phyloP scores from a whole-genome alignment of 2,888 invertebrate species.

The Lissonota sp. region DNA sequence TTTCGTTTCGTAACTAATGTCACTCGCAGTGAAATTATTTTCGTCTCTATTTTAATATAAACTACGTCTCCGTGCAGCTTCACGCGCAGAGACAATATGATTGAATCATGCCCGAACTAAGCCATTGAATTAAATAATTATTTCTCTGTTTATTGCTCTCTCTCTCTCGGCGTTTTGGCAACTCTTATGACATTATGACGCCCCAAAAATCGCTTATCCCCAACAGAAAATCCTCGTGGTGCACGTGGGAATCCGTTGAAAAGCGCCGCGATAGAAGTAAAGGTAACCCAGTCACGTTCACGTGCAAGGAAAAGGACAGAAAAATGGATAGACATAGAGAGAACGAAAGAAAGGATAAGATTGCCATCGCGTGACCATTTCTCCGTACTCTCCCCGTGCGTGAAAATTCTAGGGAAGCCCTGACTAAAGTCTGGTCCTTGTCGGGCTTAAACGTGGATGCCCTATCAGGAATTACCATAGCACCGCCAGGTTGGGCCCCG shows the following conservation, averaged over 20 bases:
- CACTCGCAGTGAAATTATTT: constrained; percentile 4
- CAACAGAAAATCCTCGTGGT: constrained; percentile 7
- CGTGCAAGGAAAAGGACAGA: neutral
- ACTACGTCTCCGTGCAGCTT: neutral
- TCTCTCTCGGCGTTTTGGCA: neutral
- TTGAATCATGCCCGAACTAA: neutral
- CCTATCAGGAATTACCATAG: too few relatives aligned
- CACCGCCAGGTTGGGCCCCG: too few relatives aligned
- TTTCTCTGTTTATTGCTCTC: neutral
- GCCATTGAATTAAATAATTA: neutral
- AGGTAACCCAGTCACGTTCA: constrained; percentile 41
- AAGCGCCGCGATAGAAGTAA: constrained; percentile 8
- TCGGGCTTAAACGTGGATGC: too few relatives aligned
- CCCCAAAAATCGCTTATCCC: neutral
- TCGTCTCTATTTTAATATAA: constrained; percentile 12
- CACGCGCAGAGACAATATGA: constrained; percentile 3
- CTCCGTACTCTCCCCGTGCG: constrained; percentile 17
- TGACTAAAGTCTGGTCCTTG: too few relatives aligned
- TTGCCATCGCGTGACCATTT: constrained; percentile 53
- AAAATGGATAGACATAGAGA: neutral
- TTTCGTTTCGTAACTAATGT: neutral
- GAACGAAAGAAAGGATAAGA: constrained; percentile 15
- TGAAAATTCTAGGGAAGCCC: too few relatives aligned
- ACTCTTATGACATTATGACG: constrained; percentile 23
- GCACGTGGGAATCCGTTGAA: constrained; percentile 9